Percentiles rank a stretch among this genome's conserved stretches.
Evolutionary conservation across 2,888 invertebrate genomes (phyloP).

Genomic region (Ectropis crepuscularia): DNA sequence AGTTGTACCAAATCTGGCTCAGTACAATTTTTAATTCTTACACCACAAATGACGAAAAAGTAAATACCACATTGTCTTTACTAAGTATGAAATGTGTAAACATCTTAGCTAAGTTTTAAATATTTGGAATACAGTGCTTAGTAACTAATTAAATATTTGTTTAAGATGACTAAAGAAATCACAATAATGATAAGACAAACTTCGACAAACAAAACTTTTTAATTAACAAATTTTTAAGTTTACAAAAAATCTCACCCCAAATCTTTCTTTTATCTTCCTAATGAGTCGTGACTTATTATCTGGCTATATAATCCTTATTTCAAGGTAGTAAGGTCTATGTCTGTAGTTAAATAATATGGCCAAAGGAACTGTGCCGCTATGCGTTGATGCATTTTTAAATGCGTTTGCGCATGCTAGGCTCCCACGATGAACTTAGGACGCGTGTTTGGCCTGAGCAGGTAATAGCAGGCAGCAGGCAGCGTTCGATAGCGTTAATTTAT

Average conservation of each 20-base stretch:
- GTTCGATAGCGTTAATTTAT: no score
- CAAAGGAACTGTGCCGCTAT: constrained; percentile 28
- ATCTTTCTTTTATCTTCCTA: constrained; percentile 50
- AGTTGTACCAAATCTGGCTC: no score
- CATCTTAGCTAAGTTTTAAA: no score
- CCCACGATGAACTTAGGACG: constrained; percentile 55
- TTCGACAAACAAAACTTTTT: constrained; percentile 28
- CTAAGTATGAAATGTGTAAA: no score
- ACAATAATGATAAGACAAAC: constrained; percentile 14
- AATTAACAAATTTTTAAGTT: constrained; percentile 41
- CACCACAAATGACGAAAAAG: no score
- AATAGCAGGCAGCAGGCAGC: not conserved
- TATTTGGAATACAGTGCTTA: no score
- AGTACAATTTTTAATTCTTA: no score
- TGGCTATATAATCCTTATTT: constrained; percentile 3
- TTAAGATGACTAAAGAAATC: constrained; percentile 15
- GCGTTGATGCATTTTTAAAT: constrained; percentile 70
- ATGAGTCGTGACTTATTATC: constrained; percentile 51
- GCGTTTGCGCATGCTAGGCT: constrained; percentile 52
- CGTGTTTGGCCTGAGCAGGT: not conserved
- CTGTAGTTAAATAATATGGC: constrained; percentile 6
- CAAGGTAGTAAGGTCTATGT: not conserved
- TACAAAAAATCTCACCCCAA: constrained; percentile 45
- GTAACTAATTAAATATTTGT: constrained; percentile 12
- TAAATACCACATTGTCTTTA: no score